Evolutionary conservation across 1,140 invertebrate genomes (phyloP), one percentile per base, ranked within the genome.

Genomic region (Hyposmocoma kahamanoa): DNA sequence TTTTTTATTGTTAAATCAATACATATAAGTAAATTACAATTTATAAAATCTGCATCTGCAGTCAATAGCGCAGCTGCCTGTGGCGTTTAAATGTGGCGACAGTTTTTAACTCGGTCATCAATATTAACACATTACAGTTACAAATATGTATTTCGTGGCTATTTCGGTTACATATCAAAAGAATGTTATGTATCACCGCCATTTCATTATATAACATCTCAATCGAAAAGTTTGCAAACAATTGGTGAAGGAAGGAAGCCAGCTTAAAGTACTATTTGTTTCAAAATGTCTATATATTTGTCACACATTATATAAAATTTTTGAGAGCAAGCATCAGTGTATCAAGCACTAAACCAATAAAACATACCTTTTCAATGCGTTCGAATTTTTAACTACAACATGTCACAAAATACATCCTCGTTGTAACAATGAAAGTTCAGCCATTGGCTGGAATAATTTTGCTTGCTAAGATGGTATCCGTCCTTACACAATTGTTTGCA

Each of bases 191-290:
- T n/a, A n/a, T n/a, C n/a, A n/a, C n/a, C n/a, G n/a, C n/a, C n/a
- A n/a, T n/a, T n/a, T n/a, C n/a, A n/a, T n/a, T n/a, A n/a, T n/a
- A n/a, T n/a, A n/a, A n/a, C n/a, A n/a, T n/a, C n/a, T n/a, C n/a
- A n/a, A n/a, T 42, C 39, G 61, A 58, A 56, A 72, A 67, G 69
- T 82, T 81, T 93, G 92, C 92, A 94, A 94, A 94, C 93, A 94
- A 94, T 94, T 92, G 93, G 93, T 92, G 91, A 91, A 93, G 92
- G 92, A 91, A 91, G 92, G 92, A 92, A 92, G 91, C 91, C 88
- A 89, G 89, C 88, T 88, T 89, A 87, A 87, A 87, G 88, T 86
- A 64, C 66, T 56, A 60, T 58, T 54, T 51, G 45, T 61, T n/a
- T n/a, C 19, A 22, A 8, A 49, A 54, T 45, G 49, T 56, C 49